Base-by-base conservation (phyloP, 1,140 invertebrate species). In the Polypedilum pembai region DNA sequence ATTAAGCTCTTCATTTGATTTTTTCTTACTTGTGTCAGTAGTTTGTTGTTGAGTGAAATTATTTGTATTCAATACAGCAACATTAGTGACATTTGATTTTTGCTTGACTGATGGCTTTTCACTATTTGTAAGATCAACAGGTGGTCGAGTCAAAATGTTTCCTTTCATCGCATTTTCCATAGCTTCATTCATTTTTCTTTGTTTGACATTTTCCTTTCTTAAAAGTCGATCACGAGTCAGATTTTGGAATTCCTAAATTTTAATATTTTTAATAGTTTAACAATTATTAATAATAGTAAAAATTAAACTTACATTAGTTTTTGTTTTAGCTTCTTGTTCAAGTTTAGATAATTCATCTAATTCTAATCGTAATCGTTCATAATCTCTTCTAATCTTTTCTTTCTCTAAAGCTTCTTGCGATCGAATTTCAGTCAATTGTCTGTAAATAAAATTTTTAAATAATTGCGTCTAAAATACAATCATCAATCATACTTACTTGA, bases 331-430 rank as follows among this genome's bases (percentile, higher is more conserved):
- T 5, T 56, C 41, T 12, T 65, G 15, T 56, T 74, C 45, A 7
- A 63, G 41, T 8, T 74, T 63, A 3, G 18, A 63, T 10, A 74
- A 17, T 17, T 69, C 74, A 15, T 69, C 63, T 20, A 74, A 20
- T 41, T 74, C 56, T 3, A 20, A 8, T n/a, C 18, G 15, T n/a
- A 74, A 20, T 20, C 8, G 15, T n/a, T 74, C 74, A 72, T 74
- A 74, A 41, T 74, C 74, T 69, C 33, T 74, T 40, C 74, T 33
- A 40, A 72, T 72, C 40, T 74, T 69, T 15, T 69, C 66, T 24
- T 72, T 69, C 56, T 74, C 63, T 24, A 74, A 45, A 2, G 74
- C 63, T 69, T 69, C 74, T 24, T 69, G n/a, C 2, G 74, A 66
- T 7, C 74, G 74, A 15, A 66, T 17, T 17, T 74, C 74, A 20